Conservation (phyloP, 2,888 invertebrate genomes). For the Coleophora flavipennella region DNA sequence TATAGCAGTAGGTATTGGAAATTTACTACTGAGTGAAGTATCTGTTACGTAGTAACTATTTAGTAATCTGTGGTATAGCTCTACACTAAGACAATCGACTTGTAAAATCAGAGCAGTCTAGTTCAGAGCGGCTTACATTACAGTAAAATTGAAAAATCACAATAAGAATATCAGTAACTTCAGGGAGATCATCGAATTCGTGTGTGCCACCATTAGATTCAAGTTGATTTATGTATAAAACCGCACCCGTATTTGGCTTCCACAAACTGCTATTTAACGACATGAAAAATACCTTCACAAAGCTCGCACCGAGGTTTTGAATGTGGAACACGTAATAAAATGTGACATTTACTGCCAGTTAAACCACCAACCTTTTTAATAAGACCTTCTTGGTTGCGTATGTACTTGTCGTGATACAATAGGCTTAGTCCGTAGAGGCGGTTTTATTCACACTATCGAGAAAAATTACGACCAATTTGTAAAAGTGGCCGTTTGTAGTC, state of each 20-base stretch:
- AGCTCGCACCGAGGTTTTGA: neutral
- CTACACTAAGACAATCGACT: too few relatives aligned
- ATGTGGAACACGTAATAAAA: constrained; percentile 12
- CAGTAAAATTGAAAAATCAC: neutral
- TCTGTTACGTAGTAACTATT: too few relatives aligned
- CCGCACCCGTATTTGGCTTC: neutral
- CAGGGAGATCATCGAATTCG: too few relatives aligned
- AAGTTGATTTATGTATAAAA: too few relatives aligned
- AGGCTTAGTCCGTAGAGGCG: neutral
- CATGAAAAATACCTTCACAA: constrained; percentile 9
- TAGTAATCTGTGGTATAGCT: too few relatives aligned
- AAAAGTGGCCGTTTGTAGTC: constrained; percentile 47
- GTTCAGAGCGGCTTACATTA: too few relatives aligned
- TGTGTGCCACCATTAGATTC: too few relatives aligned
- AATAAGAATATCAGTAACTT: too few relatives aligned
- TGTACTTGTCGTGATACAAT: constrained; percentile 20
- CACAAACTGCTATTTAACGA: constrained; percentile 12
- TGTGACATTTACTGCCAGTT: constrained; percentile 13
- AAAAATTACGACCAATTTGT: constrained; percentile 60
- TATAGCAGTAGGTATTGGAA: too few relatives aligned
- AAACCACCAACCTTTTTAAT: constrained; percentile 4
- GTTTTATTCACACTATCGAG: constrained; percentile 21
- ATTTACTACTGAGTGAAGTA: too few relatives aligned
- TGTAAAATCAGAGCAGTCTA: too few relatives aligned
- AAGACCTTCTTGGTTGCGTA: constrained; percentile 14